Evolutionary conservation across 2,113 vertebrate genomes (phyloP).

Genomic region (Sander vitreus): DNA sequence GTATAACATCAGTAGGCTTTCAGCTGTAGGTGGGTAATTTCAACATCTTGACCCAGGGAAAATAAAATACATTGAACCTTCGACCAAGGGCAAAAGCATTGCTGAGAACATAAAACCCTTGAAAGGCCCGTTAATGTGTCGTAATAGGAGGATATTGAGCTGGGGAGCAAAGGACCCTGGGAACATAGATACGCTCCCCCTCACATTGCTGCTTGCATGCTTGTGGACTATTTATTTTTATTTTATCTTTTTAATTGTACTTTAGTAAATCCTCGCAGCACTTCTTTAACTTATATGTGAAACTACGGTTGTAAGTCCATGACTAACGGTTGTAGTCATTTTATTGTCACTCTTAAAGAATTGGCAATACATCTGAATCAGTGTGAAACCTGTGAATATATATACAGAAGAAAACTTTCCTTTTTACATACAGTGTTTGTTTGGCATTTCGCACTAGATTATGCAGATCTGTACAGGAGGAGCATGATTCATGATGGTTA

Average conservation of each 20-base stretch:
- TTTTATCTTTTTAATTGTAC: neutral
- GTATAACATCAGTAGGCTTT: no score
- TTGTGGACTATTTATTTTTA: neutral
- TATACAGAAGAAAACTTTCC: neutral
- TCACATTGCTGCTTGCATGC: no score
- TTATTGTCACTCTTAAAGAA: neutral
- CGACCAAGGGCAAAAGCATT: no score
- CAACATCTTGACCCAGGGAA: no score
- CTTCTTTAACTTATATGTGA: neutral
- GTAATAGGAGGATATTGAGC: no score
- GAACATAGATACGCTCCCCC: no score
- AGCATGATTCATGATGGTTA: neutral
- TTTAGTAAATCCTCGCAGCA: neutral
- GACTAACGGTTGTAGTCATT: neutral
- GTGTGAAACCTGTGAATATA: neutral
- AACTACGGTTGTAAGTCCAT: no score
- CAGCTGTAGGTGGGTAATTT: no score
- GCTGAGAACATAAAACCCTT: no score
- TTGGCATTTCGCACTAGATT: neutral
- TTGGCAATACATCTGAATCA: neutral
- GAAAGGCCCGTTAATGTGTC: no score
- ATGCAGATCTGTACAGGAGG: neutral
- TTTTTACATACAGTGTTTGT: neutral
- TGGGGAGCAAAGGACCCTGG: no score
- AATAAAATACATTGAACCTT: no score